Evolutionary conservation across 1,140 invertebrate genomes (phyloP), one percentile per base, ranked within the genome.

Genomic region (Caenorhabditis latens): DNA sequence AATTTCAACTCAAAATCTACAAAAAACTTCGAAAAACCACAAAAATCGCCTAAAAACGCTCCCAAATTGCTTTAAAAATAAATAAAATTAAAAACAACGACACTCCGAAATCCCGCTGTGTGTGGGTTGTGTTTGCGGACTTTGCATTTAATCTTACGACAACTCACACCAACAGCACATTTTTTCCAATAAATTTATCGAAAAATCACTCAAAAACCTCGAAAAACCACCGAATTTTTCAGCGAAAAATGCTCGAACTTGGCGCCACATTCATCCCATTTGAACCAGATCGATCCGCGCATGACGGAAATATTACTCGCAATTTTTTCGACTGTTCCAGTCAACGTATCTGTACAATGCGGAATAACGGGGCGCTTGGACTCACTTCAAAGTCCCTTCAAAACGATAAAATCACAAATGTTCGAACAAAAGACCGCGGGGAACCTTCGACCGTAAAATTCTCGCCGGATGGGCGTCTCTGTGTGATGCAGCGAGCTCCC

Each of bases 321-420:
- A 85, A 85, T 79, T 85, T 85, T 58, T 85, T 85, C 84, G 84
- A 85, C 50, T 53, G 42, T 46, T 85, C 84, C 32, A 75, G 53
- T 46, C 67, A 65, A 46, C 53, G 84, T 11, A 85, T 85, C 13
- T 85, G 84, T 57, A 85, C 84, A 55, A 63, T 85, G 53, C 67
- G 84, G 40, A 85, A 85, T 43, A 85, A 85, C 50, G 84, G 84
- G 7, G 67, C 84, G 19, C 65, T 85, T 19, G 63, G 63, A 5
- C 48, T 85, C n/a, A 85, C 84, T 58, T 85, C 63, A n/a, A 85
- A 85, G 61, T n/a, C 48, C 8, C 67, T 85, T 53, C 21, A 75
- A n/a, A 58, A 79, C 16, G 53, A 58, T 21, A 67, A 53, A 43
- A 58, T 85, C 21, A 53, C 42, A 11, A 75, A 75, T 53, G 46